A percentile compares a stretch with the other conserved stretches of the same genome.
These are phyloP conservation scores for Triplophysa tibetana DNA, from an alignment of 2,113 vertebrate species.

Conservation along the genomic window DNA sequence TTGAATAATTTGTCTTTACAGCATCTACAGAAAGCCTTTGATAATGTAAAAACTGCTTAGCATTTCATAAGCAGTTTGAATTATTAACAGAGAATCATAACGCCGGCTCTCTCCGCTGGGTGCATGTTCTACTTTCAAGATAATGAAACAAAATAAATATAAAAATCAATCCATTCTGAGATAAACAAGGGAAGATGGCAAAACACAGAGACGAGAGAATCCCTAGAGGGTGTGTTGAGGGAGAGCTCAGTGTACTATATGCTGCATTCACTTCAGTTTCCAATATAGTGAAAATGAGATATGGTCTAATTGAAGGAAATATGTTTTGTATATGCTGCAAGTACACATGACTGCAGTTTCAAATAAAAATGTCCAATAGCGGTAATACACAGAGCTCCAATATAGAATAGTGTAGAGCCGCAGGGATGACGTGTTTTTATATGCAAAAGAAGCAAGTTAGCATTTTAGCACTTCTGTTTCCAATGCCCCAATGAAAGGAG, in stretches of 20 bases:
- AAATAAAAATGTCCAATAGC: no score
- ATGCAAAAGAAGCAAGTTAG: no score
- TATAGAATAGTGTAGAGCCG: no score
- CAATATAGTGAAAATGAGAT: neutral
- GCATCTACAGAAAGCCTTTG: neutral
- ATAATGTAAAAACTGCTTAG: constrained; percentile 4
- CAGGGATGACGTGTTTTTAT: no score
- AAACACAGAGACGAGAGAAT: constrained; percentile 1
- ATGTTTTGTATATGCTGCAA: no score
- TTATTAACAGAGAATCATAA: constrained; percentile 34
- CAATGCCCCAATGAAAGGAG: no score
- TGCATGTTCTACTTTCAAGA: constrained; percentile 18
- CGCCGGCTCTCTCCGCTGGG: constrained; percentile 2
- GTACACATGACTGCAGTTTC: no score
- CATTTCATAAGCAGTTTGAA: constrained; percentile 23
- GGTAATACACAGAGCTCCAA: no score
- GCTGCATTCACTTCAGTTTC: no score
- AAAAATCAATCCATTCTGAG: constrained; percentile 24
- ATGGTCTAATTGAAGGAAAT: neutral
- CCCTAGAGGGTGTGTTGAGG: neutral
- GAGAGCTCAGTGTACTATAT: neutral
- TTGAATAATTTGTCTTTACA: neutral
- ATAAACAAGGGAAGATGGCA: neutral
- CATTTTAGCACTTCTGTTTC: no score
- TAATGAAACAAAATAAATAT: neutral